These are phyloP conservation scores for Drosophila sechellia DNA, from an alignment of 1,140 invertebrate species.

Conservation along the genomic window DNA sequence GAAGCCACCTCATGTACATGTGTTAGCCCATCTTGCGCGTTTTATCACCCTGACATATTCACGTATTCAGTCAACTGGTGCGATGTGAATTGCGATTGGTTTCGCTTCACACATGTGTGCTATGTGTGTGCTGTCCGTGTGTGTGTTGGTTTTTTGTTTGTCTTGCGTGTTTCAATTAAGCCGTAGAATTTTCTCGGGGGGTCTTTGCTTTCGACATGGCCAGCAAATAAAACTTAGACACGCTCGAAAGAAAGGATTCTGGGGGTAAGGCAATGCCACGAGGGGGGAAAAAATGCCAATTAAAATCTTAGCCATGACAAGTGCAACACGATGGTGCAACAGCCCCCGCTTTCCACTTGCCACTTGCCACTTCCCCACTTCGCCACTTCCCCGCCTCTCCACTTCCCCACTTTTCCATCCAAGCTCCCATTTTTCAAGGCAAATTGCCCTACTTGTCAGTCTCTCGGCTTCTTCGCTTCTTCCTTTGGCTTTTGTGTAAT, in stretches of 20 bases:
- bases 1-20: not conserved
- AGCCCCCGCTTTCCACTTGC: not conserved
- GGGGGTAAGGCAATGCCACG: conserved; percentile 10
- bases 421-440: conserved; percentile 43
- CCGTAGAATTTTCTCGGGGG: conserved; percentile 6
- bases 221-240: conserved; percentile 82
- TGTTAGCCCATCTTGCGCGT: conserved; percentile 1
- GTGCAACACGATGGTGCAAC: conserved; percentile 56
- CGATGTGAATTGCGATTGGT: conserved; percentile 68
- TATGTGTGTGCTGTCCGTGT: not conserved
- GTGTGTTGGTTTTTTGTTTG: conserved; percentile 9
- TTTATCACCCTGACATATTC: conserved; percentile 28
- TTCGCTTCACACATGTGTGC: conserved; percentile 44
- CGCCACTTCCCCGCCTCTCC: no score
- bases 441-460: conserved; percentile 79
- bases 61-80: conserved; percentile 53
- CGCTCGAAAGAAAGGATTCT: conserved; percentile 30
- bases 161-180: conserved; percentile 70
- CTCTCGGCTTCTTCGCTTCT: conserved; percentile 23
- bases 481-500: conserved; percentile 64
- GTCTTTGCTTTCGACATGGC: conserved; percentile 63
- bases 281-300: conserved; percentile 72
- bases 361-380: not conserved
- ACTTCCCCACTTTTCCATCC: not conserved
- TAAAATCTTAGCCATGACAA: conserved; percentile 78